Percentiles rank a stretch among this genome's conserved stretches.
Conservation (phyloP, 2,797 vertebrate genomes). For the Acridotheres tristis region DNA sequence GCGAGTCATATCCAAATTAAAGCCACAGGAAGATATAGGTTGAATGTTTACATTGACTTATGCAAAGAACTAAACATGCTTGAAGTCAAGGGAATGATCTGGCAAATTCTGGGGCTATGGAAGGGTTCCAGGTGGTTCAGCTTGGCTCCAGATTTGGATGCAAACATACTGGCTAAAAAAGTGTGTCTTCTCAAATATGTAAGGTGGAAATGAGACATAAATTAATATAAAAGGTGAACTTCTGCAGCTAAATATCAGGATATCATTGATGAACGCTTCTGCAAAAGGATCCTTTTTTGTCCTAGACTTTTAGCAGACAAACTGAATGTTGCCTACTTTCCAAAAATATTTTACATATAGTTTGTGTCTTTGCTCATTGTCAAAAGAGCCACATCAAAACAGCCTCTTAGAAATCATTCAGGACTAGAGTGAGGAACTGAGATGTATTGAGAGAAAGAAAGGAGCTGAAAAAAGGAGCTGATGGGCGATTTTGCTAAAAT, state of each 20-base stretch:
- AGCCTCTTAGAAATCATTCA: not conserved
- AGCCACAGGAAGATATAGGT: not conserved
- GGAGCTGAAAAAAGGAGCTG: not conserved
- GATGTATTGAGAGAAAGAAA: not conserved
- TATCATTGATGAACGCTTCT: not conserved
- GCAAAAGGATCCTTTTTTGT: not conserved
- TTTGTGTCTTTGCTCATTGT: not conserved
- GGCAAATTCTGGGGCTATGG: not conserved
- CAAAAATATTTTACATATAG: not conserved
- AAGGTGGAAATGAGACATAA: not conserved
- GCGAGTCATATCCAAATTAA: not conserved
- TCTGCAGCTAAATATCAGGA: not conserved
- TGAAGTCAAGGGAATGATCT: not conserved
- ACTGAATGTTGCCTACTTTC: not conserved
- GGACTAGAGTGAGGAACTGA: not conserved
- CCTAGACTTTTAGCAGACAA: not conserved
- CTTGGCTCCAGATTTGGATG: not conserved
- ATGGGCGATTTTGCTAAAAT: not conserved
- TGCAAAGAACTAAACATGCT: accelerated
- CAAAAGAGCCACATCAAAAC: not conserved
- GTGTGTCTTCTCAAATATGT: not conserved
- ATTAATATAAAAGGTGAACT: not conserved
- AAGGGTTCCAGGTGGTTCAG: not conserved
- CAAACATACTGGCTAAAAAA: not conserved
- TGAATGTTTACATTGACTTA: not conserved